phyloP scores from a whole-genome alignment of 1,140 invertebrate species.

The Tyrophagus putrescentiae region DNA sequence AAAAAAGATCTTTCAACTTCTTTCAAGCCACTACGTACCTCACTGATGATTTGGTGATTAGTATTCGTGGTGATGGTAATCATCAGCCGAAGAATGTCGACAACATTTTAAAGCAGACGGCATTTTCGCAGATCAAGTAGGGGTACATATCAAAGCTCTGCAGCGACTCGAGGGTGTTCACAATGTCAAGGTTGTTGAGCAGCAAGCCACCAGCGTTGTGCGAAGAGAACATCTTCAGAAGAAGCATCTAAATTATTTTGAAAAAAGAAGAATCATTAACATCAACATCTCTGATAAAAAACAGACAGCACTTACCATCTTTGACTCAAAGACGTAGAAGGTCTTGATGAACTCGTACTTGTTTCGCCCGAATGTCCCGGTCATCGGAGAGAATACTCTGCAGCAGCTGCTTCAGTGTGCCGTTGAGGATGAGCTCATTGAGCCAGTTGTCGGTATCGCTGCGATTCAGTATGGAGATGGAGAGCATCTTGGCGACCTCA shows the following conservation, averaged over 20 bases:
- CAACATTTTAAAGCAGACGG: conserved; percentile 22
- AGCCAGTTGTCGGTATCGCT: conserved; percentile 21
- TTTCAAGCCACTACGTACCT: conserved; percentile 8
- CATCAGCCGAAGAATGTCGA: conserved; percentile 12
- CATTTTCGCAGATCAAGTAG: conserved; percentile 20
- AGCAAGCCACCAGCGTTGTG: not conserved
- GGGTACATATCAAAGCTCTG: conserved; percentile 23
- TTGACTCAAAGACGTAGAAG: conserved; percentile 25
- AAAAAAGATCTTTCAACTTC: not conserved
- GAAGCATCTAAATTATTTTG: conserved; percentile 15
- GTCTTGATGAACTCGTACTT: conserved; percentile 24
- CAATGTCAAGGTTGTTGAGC: conserved; percentile 20
- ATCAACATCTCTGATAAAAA: not conserved
- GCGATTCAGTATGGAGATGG: conserved; percentile 22
- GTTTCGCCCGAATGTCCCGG: conserved; percentile 18
- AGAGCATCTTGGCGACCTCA: conserved; percentile 23
- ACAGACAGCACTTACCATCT: conserved; percentile 18
- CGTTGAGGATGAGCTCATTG: conserved; percentile 22
- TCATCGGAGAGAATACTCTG: conserved; percentile 22
- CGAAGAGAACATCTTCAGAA: conserved; percentile 17
- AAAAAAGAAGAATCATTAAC: not conserved
- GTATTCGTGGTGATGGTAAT: not conserved
- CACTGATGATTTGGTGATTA: conserved; percentile 8
- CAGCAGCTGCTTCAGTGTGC: conserved; percentile 21
- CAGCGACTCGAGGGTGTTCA: conserved; percentile 14